phyloP scores from a whole-genome alignment of 2,888 invertebrate genomes.

The Brachyptera risi region DNA sequence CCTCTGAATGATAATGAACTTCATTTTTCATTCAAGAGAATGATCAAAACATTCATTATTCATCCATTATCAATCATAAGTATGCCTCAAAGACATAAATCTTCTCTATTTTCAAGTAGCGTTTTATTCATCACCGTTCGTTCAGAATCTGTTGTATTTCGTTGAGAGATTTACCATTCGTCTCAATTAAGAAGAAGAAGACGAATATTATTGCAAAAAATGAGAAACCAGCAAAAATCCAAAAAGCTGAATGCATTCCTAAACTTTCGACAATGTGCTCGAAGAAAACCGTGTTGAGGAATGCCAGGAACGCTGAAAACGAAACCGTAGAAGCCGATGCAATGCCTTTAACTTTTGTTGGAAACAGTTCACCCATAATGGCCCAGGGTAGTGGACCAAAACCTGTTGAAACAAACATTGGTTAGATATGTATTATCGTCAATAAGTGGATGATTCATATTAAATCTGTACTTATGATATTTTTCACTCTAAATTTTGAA shows the following conservation, averaged over 20 bases:
- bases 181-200: constrained; percentile 74
- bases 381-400: constrained; percentile 81
- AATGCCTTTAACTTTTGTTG: constrained; percentile 70
- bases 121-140: too few species aligned
- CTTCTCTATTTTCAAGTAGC: too few species aligned
- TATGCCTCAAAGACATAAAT: too few species aligned
- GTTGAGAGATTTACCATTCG: constrained; percentile 80
- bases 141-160: constrained; percentile 73
- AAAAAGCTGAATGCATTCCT: constrained; percentile 66
- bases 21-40: too few species aligned
- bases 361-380: constrained; percentile 77
- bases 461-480: too few species aligned
- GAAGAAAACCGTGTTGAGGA: constrained; percentile 71
- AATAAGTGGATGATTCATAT: too few species aligned
- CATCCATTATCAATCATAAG: too few species aligned
- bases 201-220: constrained; percentile 61
- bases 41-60: too few species aligned
- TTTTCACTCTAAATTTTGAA: too few species aligned
- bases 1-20: too few species aligned
- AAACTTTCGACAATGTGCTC: constrained; percentile 52
- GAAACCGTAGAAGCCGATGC: constrained; percentile 73
- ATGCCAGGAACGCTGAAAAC: constrained; percentile 71
- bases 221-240: constrained; percentile 65
- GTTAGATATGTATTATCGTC: too few species aligned
- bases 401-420: too few species aligned